Base-by-base conservation (phyloP, 2,888 invertebrate species). In the Melipona bicolor region DNA sequence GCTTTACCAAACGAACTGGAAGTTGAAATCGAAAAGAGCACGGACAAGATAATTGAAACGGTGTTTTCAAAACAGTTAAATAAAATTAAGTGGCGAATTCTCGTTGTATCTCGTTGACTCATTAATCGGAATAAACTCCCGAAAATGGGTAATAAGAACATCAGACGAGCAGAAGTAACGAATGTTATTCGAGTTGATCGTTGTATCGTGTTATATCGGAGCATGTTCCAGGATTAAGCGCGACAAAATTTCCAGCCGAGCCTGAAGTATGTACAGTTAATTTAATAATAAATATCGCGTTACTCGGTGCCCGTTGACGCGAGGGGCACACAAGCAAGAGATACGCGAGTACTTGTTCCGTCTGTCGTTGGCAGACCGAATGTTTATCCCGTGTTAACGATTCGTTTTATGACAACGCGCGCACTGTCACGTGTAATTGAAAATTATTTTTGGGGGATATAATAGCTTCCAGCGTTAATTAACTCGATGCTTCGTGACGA, bases 361-460 rank as follows among this genome's bases (percentile, higher is more conserved):
- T 50, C 67, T 62, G 79, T 83, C 79, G 84, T 87, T 87, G 84
- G 74, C 87, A 87, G 81, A 76, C 77, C 83, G 86, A 89, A 89
- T 91, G 87, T 87, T 89, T 87, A 86, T 84, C 81, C 83, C 75
- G 84, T 81, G 89, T 88, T 88, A 89, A 83, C 88, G 86, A 89
- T 81, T 83, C 86, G 79, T 89, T 90, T 90, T 86, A 86, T 84
- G 77, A 74, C 68, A 86, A 71, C 77, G 64, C 80, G 76, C 79
- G 81, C 87, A 83, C 84, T 87, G 86, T 87, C 84, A 89, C 90
- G 90, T 87, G 90, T 89, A 90, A 91, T 90, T 92, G 89, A 87
- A 43, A 87, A 76, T 78, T 82, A 61, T 76, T 75, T 80, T 83
- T 71, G 15, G 65, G 59, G 49, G 56, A 56, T 11, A 75, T 75